These are phyloP conservation scores for Germaria angustata DNA, from an alignment of 2,888 invertebrate genomes.

Conservation along the genomic window DNA sequence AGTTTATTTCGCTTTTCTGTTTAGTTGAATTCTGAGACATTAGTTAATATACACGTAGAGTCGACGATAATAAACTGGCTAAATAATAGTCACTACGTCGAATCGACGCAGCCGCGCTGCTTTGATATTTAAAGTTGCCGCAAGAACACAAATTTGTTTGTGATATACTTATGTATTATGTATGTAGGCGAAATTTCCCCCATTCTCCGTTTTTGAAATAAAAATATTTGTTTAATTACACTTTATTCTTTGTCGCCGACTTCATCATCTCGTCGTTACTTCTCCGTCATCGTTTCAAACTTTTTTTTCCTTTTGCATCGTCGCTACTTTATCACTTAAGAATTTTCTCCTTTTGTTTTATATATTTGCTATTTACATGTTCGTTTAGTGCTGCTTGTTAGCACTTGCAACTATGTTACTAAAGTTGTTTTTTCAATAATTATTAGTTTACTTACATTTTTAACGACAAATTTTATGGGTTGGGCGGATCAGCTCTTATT, in stretches of 20 bases:
- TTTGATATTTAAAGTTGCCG: slow-evolving; percentile 40
- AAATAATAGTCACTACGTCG: not conserved
- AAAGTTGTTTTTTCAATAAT: too few relatives aligned
- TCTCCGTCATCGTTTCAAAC: slow-evolving; percentile 43
- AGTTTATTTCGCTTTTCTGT: slow-evolving; percentile 10
- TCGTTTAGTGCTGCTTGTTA: slow-evolving; percentile 38
- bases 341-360: slow-evolving; percentile 72
- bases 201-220: slow-evolving; percentile 38
- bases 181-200: slow-evolving; percentile 60
- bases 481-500: slow-evolving; percentile 70
- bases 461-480: slow-evolving; percentile 72
- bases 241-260: slow-evolving; percentile 56
- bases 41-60: not conserved
- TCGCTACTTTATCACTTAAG: slow-evolving; percentile 72
- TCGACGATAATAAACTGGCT: slow-evolving; percentile 15
- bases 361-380: slow-evolving; percentile 22
- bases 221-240: slow-evolving; percentile 47
- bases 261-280: slow-evolving; percentile 69
- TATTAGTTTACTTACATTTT: slow-evolving; percentile 70
- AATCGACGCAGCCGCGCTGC: not conserved
- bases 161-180: too few relatives aligned
- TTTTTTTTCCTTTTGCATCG: slow-evolving; percentile 51
- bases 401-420: too few relatives aligned
- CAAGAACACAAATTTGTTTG: slow-evolving; percentile 36
- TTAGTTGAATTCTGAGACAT: slow-evolving; percentile 4